phyloP scores from a whole-genome alignment of 2,113 vertebrate genomes.

The Elephantulus edwardii region DNA sequence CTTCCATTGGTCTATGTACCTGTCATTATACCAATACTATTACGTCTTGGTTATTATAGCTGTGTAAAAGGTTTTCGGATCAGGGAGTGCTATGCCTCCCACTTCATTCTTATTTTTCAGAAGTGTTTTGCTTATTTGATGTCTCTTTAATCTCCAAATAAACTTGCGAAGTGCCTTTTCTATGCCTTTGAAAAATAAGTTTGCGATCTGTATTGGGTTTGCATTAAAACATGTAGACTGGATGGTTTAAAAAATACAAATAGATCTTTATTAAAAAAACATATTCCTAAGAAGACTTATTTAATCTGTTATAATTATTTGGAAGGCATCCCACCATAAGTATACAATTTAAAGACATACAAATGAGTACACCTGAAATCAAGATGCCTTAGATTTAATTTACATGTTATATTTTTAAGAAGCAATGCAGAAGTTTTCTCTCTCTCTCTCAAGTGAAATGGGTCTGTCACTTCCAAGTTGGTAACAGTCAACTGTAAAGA shows the following conservation, averaged over 20 bases:
- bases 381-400: neutral
- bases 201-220: too few relatives aligned
- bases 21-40: too few relatives aligned
- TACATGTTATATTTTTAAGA: conserved; percentile 3
- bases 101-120: too few relatives aligned
- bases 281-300: conserved; percentile 36
- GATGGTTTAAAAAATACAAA: conserved; percentile 22
- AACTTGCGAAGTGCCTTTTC: too few relatives aligned
- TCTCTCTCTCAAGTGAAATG: neutral
- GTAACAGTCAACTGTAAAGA: neutral
- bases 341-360: neutral
- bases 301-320: neutral
- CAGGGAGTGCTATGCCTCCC: too few relatives aligned
- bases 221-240: too few relatives aligned
- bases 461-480: neutral
- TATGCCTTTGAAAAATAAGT: too few relatives aligned
- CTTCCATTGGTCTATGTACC: too few relatives aligned
- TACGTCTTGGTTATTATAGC: too few relatives aligned
- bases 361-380: neutral
- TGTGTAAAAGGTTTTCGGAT: too few relatives aligned
- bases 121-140: too few relatives aligned
- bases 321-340: conserved; percentile 3
- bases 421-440: neutral
- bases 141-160: too few relatives aligned
- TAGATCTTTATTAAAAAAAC: conserved; percentile 4